phyloP scores from a whole-genome alignment of 2,888 invertebrate genomes.

The Cabera pusaria region DNA sequence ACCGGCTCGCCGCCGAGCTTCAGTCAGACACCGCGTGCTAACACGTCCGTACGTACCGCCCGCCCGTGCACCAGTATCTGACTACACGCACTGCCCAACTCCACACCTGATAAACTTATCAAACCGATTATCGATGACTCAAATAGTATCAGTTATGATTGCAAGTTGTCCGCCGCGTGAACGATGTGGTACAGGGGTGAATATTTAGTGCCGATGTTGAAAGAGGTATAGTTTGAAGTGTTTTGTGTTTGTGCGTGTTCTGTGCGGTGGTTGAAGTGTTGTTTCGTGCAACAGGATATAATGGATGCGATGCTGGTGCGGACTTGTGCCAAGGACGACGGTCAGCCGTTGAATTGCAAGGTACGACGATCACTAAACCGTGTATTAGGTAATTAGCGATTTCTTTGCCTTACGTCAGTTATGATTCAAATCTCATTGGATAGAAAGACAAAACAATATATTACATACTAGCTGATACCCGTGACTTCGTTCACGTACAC shows the following conservation, averaged over 20 bases:
- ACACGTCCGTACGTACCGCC: slow-evolving; percentile 17
- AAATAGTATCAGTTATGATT: slow-evolving; percentile 20
- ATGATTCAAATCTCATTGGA: no score
- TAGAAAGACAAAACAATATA: no score
- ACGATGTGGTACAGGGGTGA: slow-evolving; percentile 49
- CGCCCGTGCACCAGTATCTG: neutral
- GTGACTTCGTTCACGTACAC: no score
- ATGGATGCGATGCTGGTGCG: slow-evolving; percentile 52
- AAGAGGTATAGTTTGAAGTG: slow-evolving; percentile 41
- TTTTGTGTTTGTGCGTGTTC: slow-evolving; percentile 23
- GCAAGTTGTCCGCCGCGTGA: slow-evolving; percentile 10
- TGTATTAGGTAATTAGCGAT: neutral
- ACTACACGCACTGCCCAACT: neutral
- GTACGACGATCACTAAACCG: slow-evolving; percentile 35
- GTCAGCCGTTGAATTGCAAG: slow-evolving; percentile 53
- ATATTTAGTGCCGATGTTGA: slow-evolving; percentile 46
- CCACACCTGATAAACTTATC: slow-evolving; percentile 23
- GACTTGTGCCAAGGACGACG: slow-evolving; percentile 60
- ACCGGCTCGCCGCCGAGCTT: slow-evolving; percentile 25
- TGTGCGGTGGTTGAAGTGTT: slow-evolving; percentile 33
- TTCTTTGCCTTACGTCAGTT: no score
- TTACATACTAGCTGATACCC: no score
- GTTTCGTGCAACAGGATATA: slow-evolving; percentile 35
- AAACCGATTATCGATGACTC: slow-evolving; percentile 12
- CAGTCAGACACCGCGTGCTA: slow-evolving; percentile 18